A percentile compares a stretch with the other conserved stretches of the same genome.
These are phyloP conservation scores for Salvator merianae DNA, from an alignment of 2,113 vertebrate species.

Conservation along the genomic window DNA sequence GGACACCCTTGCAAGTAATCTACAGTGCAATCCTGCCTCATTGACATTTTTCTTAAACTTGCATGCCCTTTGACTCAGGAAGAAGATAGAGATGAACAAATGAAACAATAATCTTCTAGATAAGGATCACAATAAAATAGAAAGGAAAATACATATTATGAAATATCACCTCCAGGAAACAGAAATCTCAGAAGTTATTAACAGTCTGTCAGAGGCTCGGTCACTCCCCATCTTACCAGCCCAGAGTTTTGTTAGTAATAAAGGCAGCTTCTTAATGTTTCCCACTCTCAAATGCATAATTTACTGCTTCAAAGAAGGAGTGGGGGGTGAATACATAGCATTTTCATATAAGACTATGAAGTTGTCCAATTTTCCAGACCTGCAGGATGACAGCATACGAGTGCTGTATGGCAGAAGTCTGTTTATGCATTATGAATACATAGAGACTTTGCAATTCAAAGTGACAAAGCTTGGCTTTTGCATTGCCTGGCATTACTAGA, in stretches of 20 bases:
- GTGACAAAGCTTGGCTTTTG: slow-evolving; percentile 57
- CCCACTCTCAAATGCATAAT: slow-evolving; percentile 77
- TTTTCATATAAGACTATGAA: slow-evolving; percentile 79
- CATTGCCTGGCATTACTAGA: neutral
- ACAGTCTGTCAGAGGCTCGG: slow-evolving; percentile 73
- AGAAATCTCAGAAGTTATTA: slow-evolving; percentile 75
- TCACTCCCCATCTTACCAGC: slow-evolving; percentile 63
- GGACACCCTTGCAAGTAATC: slow-evolving; percentile 27
- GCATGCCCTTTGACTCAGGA: slow-evolving; percentile 57
- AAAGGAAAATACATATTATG: slow-evolving; percentile 65
- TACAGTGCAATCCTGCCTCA: slow-evolving; percentile 20
- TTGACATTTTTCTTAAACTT: slow-evolving; percentile 47
- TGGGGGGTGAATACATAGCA: slow-evolving; percentile 61
- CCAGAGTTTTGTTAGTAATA: slow-evolving; percentile 69
- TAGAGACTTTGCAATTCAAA: slow-evolving; percentile 70
- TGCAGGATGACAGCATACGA: slow-evolving; percentile 61
- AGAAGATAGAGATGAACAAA: slow-evolving; percentile 63
- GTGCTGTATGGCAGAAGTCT: slow-evolving; percentile 49
- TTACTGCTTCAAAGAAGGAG: slow-evolving; percentile 73
- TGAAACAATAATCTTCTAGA: slow-evolving; percentile 57
- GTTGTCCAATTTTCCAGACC: slow-evolving; percentile 79
- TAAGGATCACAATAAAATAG: slow-evolving; percentile 64
- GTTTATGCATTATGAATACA: slow-evolving; percentile 74
- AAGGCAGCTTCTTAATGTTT: slow-evolving; percentile 75
- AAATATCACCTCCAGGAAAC: slow-evolving; percentile 75